These are phyloP conservation scores for Tylochromis polylepis DNA, from an alignment of 2,113 vertebrate species.

Conservation along the genomic window DNA sequence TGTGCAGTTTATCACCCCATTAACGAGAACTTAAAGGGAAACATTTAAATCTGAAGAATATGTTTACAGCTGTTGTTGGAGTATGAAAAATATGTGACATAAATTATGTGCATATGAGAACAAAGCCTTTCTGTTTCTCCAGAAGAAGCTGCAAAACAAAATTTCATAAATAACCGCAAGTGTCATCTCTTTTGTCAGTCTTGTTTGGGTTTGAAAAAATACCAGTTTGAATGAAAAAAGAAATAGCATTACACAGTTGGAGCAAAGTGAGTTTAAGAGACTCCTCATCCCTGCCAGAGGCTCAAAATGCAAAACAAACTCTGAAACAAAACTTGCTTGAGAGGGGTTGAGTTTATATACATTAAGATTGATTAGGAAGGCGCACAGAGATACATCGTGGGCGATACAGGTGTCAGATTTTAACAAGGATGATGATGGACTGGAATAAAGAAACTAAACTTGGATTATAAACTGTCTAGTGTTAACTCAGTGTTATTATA, in stretches of 20 bases:
- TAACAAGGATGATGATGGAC: not conserved
- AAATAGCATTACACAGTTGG: not conserved
- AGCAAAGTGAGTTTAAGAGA: not conserved
- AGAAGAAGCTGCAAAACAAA: not conserved
- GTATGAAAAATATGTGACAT: not conserved
- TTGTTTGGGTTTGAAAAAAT: not conserved
- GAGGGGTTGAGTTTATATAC: not conserved
- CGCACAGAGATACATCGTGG: not conserved
- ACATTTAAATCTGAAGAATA: not conserved
- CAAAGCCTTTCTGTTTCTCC: not conserved
- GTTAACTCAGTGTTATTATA: not conserved
- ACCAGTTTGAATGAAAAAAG: not conserved
- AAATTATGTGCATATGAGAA: not conserved
- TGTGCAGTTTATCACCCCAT: accelerated
- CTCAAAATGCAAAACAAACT: not conserved
- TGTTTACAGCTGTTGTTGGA: not conserved
- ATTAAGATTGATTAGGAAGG: accelerated
- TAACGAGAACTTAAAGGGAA: not conserved
- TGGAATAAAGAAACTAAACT: not conserved
- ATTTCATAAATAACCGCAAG: not conserved
- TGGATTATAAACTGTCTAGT: not conserved
- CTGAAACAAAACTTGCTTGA: not conserved
- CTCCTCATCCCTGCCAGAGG: not conserved
- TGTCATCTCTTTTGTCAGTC: not conserved
- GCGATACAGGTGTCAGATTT: not conserved